phyloP scores from a whole-genome alignment of 2,113 vertebrate genomes.

The Tupaia tana region DNA sequence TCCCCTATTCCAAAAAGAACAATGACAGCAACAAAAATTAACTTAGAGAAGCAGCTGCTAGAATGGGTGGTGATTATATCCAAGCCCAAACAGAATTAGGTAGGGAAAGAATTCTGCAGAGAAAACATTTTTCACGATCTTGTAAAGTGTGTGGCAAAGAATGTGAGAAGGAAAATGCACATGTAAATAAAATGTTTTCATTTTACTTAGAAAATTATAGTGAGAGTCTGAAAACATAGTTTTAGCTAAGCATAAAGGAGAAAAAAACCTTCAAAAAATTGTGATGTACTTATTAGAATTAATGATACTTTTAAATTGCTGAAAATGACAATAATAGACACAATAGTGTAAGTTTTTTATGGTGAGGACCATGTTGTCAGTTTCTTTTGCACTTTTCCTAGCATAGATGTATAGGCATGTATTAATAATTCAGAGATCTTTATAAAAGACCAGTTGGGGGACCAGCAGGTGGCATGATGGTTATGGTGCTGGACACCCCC shows the following conservation, averaged over 20 bases:
- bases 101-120: neutral
- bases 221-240: neutral
- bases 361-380: neutral
- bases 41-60: neutral
- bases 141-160: neutral
- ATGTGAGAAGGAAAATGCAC: neutral
- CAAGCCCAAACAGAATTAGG: conserved; percentile 47
- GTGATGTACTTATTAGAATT: neutral
- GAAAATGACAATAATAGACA: neutral
- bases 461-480: too few relatives aligned
- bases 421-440: neutral
- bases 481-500: too few relatives aligned
- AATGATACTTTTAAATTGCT: neutral
- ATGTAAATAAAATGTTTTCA: neutral
- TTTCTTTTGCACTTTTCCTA: neutral
- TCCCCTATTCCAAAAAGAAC: neutral
- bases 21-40: conserved; percentile 2
- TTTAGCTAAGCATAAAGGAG: neutral
- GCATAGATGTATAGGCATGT: accelerated
- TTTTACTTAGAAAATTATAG: neutral
- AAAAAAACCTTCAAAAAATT: neutral
- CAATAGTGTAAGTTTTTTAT: neutral
- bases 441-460: neutral
- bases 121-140: neutral
- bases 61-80: neutral